These are phyloP conservation scores for Drosophila birchii DNA, from an alignment of 2,888 invertebrate genomes.

Conservation along the genomic window DNA sequence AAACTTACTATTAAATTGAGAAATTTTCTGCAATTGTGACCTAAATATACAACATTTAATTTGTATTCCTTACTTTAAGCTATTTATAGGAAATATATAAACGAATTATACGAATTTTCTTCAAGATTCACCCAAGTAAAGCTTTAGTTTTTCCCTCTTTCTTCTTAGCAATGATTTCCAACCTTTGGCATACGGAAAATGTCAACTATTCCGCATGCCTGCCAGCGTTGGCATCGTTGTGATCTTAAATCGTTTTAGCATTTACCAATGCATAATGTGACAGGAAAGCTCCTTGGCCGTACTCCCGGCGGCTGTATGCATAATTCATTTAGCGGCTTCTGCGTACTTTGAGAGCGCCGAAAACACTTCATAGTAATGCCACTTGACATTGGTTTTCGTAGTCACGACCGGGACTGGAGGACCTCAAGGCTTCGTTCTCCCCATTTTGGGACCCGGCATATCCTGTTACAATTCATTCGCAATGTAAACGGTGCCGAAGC, in stretches of 20 bases:
- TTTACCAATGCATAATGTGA: conserved; percentile 34
- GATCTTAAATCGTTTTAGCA: conserved; percentile 23
- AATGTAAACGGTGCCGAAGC: conserved; percentile 15
- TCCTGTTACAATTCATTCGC: conserved; percentile 47
- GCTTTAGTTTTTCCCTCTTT: not conserved
- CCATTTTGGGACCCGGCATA: conserved; percentile 29
- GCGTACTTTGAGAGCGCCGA: conserved; percentile 48
- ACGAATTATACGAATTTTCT: not conserved
- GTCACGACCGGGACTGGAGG: conserved; percentile 19
- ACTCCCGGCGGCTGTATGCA: conserved; percentile 49
- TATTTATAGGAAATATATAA: no score
- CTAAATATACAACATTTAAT: no score
- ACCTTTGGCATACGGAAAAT: conserved; percentile 22
- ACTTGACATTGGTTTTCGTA: conserved; percentile 70
- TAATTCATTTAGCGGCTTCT: conserved; percentile 66
- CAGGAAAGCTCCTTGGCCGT: conserved; percentile 10
- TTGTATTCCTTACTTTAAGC: no score
- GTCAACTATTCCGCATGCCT: not conserved
- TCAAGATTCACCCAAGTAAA: not conserved
- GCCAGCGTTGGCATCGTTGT: not conserved
- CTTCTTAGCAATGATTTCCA: not conserved
- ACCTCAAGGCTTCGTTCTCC: conserved; percentile 17
- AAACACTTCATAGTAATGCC: conserved; percentile 52
- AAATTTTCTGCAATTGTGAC: no score
- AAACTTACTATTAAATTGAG: no score